These are phyloP conservation scores for Spilosoma lubricipeda DNA, from an alignment of 2,888 invertebrate genomes.

Conservation along the genomic window DNA sequence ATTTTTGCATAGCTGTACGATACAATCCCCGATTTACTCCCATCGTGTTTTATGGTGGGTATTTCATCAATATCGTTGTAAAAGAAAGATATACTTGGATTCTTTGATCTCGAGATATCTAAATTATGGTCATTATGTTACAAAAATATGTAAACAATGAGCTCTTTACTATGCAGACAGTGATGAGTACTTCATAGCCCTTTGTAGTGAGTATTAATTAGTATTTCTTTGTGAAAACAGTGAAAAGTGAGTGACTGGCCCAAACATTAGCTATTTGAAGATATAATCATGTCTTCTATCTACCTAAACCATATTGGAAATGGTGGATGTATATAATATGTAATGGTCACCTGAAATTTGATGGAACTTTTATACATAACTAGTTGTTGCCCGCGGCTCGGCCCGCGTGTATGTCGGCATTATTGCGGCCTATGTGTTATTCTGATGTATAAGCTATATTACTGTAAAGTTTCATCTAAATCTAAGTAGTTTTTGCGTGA, in stretches of 20 bases:
- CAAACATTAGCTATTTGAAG: slow-evolving; percentile 6
- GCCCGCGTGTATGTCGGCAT: no score
- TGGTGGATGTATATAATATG: not conserved
- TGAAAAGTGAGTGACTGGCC: slow-evolving; percentile 16
- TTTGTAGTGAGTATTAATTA: slow-evolving; percentile 43
- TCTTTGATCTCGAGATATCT: slow-evolving; percentile 69
- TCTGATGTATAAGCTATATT: no score
- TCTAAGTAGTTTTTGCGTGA: no score
- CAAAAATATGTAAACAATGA: slow-evolving; percentile 58
- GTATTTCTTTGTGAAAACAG: slow-evolving; percentile 28
- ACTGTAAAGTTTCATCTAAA: no score
- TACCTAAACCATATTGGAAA: slow-evolving; percentile 16
- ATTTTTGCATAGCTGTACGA: slow-evolving; percentile 40
- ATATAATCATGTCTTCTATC: slow-evolving; percentile 17
- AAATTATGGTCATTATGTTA: slow-evolving; percentile 43
- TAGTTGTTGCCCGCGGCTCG: no score
- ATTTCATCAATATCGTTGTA: slow-evolving; percentile 64
- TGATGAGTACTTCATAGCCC: slow-evolving; percentile 23
- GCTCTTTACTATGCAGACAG: slow-evolving; percentile 31
- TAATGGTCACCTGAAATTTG: no score
- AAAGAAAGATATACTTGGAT: slow-evolving; percentile 48
- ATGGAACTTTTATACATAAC: no score
- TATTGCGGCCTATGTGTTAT: no score
- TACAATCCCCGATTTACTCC: slow-evolving; percentile 46
- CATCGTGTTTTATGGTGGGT: slow-evolving; percentile 52